A percentile compares a stretch with the other conserved stretches of the same genome.
Conservation (phyloP, 30 jellyfish, hydroid and myxozoan genomes). For the Aurelia aurita complex sp. Pacific region DNA sequence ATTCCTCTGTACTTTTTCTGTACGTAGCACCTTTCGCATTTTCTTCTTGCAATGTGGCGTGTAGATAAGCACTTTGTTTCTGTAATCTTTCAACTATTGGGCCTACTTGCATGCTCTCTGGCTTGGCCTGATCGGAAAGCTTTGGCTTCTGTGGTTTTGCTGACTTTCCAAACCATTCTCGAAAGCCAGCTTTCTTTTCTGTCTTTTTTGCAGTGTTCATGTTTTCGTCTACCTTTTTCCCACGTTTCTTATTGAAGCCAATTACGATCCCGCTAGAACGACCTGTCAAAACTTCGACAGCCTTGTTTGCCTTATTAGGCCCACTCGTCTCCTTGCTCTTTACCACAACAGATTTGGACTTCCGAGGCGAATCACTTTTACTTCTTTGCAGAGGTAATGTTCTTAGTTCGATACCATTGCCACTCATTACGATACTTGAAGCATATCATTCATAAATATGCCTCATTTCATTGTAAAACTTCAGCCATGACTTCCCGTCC, state of each 20-base stretch:
- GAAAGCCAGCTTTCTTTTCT: constrained; percentile 67
- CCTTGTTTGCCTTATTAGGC: constrained; percentile 39
- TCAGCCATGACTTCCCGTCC: constrained; percentile 1
- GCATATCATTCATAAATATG: not conserved
- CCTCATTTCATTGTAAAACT: not conserved
- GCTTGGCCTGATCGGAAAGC: constrained; percentile 5
- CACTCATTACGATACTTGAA: constrained; percentile 28
- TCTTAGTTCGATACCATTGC: constrained; percentile 45
- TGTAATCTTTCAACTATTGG: constrained; percentile 69
- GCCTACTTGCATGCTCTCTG: constrained; percentile 41
- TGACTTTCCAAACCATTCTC: constrained; percentile 73
- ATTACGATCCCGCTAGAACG: not conserved
- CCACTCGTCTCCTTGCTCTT: constrained; percentile 16
- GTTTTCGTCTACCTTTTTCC: not conserved
- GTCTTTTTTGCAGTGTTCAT: constrained; percentile 60
- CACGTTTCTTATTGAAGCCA: constrained; percentile 9
- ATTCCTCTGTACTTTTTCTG: constrained; percentile 21
- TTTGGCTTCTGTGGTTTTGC: constrained; percentile 61
- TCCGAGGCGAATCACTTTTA: not conserved
- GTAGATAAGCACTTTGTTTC: constrained; percentile 58
- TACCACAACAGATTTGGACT: not conserved
- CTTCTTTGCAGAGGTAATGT: constrained; percentile 22
- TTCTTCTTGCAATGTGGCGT: constrained; percentile 36
- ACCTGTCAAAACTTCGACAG: constrained; percentile 21
- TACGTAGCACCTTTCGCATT: constrained; percentile 22